These are phyloP conservation scores for Nanorana parkeri DNA, from an alignment of 2,113 vertebrate species.

Conservation along the genomic window DNA sequence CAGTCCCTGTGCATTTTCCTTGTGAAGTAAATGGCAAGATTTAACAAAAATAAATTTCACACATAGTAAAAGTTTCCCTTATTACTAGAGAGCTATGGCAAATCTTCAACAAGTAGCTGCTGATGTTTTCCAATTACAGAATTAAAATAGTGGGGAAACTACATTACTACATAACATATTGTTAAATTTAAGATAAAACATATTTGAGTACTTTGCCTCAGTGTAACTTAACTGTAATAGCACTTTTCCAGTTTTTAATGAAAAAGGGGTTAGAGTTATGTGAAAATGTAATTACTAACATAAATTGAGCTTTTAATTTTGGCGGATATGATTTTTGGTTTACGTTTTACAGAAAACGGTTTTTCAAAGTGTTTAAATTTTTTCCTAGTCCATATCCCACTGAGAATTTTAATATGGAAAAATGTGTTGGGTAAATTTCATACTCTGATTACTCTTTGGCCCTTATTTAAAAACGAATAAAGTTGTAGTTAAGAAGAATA, in stretches of 20 bases:
- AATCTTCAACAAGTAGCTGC: neutral
- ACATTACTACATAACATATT: neutral
- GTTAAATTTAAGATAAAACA: neutral
- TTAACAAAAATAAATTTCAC: neutral
- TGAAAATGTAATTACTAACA: constrained; percentile 34
- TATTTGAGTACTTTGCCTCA: neutral
- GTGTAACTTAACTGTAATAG: constrained; percentile 13
- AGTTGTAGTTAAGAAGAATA: neutral
- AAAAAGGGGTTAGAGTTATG: constrained; percentile 48
- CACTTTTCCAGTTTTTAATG: neutral
- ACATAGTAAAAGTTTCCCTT: neutral
- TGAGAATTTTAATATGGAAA: constrained; percentile 25
- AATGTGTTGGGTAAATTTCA: constrained; percentile 19
- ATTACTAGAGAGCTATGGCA: neutral
- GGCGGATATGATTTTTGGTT: constrained; percentile 44
- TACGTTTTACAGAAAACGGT: constrained; percentile 21
- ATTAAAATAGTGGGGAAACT: neutral
- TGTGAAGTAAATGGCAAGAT: neutral
- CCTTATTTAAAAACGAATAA: constrained; percentile 18
- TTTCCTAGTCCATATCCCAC: constrained; percentile 2
- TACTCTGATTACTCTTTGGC: constrained; percentile 23
- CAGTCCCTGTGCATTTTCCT: neutral
- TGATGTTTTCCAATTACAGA: neutral
- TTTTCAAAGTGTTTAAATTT: constrained; percentile 24
- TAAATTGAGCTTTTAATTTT: constrained; percentile 50